Evolutionary conservation across 2,797 vertebrate genomes (phyloP).

Genomic region (Glossophaga mutica): DNA sequence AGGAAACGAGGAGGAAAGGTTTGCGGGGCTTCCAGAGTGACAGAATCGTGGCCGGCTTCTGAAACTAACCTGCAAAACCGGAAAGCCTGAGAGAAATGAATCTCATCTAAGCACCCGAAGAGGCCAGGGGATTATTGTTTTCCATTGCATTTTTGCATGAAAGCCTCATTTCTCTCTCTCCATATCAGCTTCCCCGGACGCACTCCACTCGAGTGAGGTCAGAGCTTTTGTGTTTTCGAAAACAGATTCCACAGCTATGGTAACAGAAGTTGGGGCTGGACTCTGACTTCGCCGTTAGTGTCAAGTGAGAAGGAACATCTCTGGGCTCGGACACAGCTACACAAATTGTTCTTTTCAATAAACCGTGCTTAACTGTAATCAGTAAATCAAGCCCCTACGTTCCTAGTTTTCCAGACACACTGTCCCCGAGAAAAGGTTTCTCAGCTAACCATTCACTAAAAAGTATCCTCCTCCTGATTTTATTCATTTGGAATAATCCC

Average conservation of each 20-base stretch:
- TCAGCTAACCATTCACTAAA: background rate
- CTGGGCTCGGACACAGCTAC: background rate
- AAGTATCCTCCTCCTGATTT: background rate
- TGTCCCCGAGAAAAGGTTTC: background rate
- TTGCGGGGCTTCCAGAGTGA: background rate
- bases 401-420: background rate
- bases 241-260: constrained; percentile 66
- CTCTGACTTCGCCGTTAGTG: background rate
- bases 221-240: constrained; percentile 54
- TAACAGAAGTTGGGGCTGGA: constrained; percentile 33
- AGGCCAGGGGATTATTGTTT: background rate
- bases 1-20: background rate
- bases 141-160: background rate
- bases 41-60: background rate
- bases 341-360: background rate
- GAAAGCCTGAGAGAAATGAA: background rate
- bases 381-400: background rate
- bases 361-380: background rate
- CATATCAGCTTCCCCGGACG: background rate
- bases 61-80: background rate
- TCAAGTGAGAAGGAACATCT: background rate
- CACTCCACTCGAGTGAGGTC: background rate
- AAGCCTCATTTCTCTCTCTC: background rate
- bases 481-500: background rate
- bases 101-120: background rate